A percentile compares a stretch with the other conserved stretches of the same genome.
These are phyloP conservation scores for Stratiomys singularior DNA, from an alignment of 2,888 invertebrate species.

Conservation along the genomic window DNA sequence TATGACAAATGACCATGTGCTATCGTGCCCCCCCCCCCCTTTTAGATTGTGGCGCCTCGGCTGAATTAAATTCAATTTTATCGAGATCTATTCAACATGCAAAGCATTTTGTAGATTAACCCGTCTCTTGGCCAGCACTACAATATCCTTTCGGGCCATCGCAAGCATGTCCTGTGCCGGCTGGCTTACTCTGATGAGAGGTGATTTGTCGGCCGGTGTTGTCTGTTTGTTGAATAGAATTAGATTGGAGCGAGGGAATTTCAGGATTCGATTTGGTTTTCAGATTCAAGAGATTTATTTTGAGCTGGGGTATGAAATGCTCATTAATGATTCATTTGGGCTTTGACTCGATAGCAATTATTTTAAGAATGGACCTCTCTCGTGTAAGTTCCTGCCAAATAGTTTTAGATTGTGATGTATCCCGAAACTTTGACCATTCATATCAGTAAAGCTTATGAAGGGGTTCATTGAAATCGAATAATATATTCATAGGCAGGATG, in stretches of 20 bases:
- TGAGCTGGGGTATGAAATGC: neutral
- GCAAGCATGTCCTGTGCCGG: neutral
- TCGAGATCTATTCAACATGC: constrained; percentile 55
- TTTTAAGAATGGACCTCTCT: no score
- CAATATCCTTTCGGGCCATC: neutral
- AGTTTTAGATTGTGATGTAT: no score
- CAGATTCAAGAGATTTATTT: neutral
- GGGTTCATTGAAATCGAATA: no score
- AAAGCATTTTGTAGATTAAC: constrained; percentile 37
- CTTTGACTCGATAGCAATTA: neutral
- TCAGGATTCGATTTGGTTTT: neutral
- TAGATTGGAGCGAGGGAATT: no score
- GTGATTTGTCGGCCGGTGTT: constrained; percentile 8
- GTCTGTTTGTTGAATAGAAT: neutral
- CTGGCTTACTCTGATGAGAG: neutral
- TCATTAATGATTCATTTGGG: neutral
- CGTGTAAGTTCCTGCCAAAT: no score
- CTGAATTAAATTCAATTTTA: constrained; percentile 55
- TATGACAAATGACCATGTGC: constrained; percentile 45
- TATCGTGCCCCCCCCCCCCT: constrained; percentile 31
- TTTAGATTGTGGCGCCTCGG: constrained; percentile 29
- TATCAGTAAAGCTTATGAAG: no score
- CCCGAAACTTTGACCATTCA: no score
- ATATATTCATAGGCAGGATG: no score
- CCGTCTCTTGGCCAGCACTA: neutral